phyloP scores from a whole-genome alignment of 2,113 vertebrate species.

The Colaptes auratus region DNA sequence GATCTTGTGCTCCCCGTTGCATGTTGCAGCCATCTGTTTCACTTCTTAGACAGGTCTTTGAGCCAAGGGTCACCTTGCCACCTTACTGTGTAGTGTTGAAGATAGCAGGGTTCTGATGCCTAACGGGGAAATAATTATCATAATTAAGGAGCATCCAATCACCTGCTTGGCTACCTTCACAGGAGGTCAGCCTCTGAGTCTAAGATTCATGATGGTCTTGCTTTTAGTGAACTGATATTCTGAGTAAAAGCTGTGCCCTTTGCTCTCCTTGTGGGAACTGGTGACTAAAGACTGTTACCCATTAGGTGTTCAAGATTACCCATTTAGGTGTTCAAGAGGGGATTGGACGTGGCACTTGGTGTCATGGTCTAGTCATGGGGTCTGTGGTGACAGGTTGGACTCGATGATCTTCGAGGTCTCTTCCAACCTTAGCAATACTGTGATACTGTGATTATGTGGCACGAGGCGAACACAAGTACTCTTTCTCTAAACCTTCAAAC shows the following conservation, averaged over 20 bases:
- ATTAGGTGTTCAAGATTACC: too few relatives aligned
- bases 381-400: too few relatives aligned
- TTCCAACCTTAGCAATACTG: too few relatives aligned
- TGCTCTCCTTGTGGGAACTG: neutral
- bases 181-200: neutral
- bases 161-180: neutral
- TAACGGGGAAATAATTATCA: slow-evolving; percentile 19
- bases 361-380: too few relatives aligned
- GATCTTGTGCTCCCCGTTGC: neutral
- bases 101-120: neutral
- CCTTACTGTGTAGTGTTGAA: neutral
- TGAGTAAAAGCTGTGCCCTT: neutral
- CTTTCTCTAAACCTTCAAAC: neutral
- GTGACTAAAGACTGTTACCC: neutral
- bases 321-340: too few relatives aligned
- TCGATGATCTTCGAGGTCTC: too few relatives aligned
- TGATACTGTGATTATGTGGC: too few relatives aligned
- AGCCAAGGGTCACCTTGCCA: neutral
- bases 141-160: slow-evolving; percentile 7
- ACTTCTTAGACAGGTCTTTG: neutral
- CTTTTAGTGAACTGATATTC: neutral
- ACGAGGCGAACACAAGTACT: neutral
- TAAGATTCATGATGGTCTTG: neutral
- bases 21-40: neutral
- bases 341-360: too few relatives aligned